phyloP scores from a whole-genome alignment of 2,797 vertebrate species.

The Enteromius paludinosus region DNA sequence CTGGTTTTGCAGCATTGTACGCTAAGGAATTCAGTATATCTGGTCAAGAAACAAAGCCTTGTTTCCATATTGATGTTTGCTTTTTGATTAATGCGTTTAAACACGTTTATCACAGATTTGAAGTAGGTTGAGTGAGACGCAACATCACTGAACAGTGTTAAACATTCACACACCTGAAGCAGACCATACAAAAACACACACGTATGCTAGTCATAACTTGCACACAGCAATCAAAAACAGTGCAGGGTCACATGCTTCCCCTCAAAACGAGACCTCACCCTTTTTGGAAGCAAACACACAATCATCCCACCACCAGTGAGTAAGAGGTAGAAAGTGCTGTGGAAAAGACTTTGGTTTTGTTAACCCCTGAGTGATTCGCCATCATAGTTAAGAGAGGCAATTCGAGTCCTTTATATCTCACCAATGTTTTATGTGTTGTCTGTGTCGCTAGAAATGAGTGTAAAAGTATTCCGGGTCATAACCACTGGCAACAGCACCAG shows the following conservation, averaged over 20 bases:
- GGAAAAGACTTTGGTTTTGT: constrained; percentile 24
- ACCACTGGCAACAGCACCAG: constrained; percentile 70
- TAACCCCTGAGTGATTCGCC: constrained; percentile 53
- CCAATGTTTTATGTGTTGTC: constrained; percentile 69
- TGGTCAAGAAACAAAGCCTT: constrained; percentile 20
- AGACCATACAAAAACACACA: constrained; percentile 37
- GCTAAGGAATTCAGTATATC: constrained; percentile 36
- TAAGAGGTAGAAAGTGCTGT: constrained; percentile 34
- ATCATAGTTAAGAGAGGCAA: constrained; percentile 65
- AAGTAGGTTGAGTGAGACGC: constrained; percentile 27
- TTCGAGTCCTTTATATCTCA: constrained; percentile 68
- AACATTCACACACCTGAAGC: constrained; percentile 50
- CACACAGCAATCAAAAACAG: constrained; percentile 50
- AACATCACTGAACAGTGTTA: constrained; percentile 49
- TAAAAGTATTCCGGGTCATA: constrained; percentile 72
- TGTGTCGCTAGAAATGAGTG: constrained; percentile 66
- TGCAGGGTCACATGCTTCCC: constrained; percentile 29
- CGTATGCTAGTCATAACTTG: constrained; percentile 34
- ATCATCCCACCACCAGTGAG: constrained; percentile 55
- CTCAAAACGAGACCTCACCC: constrained; percentile 45
- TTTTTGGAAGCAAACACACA: constrained; percentile 34
- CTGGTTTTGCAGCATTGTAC: neutral
- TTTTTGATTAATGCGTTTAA: neutral
- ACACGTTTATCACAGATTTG: neutral
- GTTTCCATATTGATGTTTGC: constrained; percentile 14